These are phyloP conservation scores for Graptemys geographica DNA, from an alignment of 2,797 vertebrate genomes.

Conservation along the genomic window DNA sequence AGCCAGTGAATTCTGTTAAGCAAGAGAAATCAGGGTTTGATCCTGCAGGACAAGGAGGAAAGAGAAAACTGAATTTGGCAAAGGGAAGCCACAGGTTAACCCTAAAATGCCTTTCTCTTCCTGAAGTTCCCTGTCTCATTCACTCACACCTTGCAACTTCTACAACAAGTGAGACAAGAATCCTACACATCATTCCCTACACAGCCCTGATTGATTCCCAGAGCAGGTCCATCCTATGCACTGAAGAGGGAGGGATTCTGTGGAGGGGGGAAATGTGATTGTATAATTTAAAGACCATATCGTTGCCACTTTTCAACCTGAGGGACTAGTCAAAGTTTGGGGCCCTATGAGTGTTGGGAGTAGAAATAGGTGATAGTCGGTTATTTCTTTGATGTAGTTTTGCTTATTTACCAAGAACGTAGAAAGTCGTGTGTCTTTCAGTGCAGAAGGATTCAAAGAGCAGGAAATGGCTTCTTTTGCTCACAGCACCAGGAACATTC, in stretches of 20 bases:
- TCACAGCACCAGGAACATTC: neutral
- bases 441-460: neutral
- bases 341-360: neutral
- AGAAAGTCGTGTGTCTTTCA: neutral
- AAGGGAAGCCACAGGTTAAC: too few species aligned
- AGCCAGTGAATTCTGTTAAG: too few species aligned
- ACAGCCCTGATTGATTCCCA: neutral
- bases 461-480: neutral
- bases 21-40: too few species aligned
- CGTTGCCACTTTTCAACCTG: neutral
- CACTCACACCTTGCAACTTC: neutral
- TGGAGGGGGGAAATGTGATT: neutral
- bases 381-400: neutral
- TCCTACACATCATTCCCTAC: neutral
- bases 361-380: neutral
- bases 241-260: neutral
- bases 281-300: neutral
- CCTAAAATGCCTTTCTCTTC: neutral
- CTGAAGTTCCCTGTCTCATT: neutral
- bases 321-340: neutral
- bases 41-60: too few species aligned
- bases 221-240: neutral
- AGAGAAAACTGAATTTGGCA: too few species aligned
- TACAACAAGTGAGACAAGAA: conserved; percentile 28
- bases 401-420: neutral